Evolutionary conservation across 2,113 vertebrate species (phyloP).

Genomic region (Strix aluco): DNA sequence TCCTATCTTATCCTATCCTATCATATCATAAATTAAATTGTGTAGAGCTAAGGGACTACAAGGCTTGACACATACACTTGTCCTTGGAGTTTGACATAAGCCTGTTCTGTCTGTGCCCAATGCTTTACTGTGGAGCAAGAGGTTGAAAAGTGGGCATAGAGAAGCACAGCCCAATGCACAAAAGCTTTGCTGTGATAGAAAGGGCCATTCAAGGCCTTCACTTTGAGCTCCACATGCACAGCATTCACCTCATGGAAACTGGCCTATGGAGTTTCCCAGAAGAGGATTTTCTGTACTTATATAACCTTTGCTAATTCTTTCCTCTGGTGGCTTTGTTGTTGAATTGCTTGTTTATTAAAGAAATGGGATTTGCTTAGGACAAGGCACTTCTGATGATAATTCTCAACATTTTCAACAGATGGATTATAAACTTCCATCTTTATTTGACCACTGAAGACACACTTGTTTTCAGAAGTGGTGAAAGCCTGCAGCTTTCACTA

Average conservation of each 20-base stretch:
- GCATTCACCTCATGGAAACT: not conserved
- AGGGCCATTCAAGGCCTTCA: not conserved
- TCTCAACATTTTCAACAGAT: not conserved
- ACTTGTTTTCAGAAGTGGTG: not conserved
- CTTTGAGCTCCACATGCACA: not conserved
- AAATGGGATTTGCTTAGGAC: not conserved
- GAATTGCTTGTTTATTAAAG: not conserved
- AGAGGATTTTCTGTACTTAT: not conserved
- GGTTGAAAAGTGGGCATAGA: not conserved
- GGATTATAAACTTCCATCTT: not conserved
- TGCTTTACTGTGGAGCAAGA: not conserved
- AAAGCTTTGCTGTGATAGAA: not conserved
- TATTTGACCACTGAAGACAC: not conserved
- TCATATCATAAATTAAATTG: not conserved
- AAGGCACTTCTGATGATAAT: not conserved
- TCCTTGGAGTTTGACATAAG: not conserved
- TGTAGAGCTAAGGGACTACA: not conserved
- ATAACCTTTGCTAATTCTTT: not conserved
- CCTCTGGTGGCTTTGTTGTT: not conserved
- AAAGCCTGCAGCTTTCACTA: not conserved
- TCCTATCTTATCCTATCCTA: no score
- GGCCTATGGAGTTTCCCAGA: not conserved
- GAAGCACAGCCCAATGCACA: not conserved
- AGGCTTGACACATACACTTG: not conserved
- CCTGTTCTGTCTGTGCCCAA: not conserved